Base-by-base conservation (phyloP, 2,888 invertebrate genomes). In the Lissocephala sabroskyi region DNA sequence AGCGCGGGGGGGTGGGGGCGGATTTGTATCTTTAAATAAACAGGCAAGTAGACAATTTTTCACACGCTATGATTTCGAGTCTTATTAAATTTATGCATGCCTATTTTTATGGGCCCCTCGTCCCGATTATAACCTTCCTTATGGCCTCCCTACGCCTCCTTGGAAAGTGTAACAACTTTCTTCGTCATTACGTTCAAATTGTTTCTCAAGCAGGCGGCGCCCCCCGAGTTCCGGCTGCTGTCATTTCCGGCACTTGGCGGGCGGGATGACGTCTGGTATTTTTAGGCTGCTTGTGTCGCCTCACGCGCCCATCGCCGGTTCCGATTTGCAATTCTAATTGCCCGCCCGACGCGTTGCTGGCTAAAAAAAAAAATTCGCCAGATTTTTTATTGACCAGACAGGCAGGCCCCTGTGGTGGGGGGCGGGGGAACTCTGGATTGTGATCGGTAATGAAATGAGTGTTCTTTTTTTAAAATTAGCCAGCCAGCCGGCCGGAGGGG, bases 101-200 rank as follows among this genome's bases (percentile, higher is more conserved):
- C 43, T 56, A 73, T 76, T 47, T 75, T 52, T 56, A 44, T 35
- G 47, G 52, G 43, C 49, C 54, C 60, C n/a, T n/a, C n/a, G n/a
- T 51, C 73, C 46, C 52, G 70, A 75, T 61, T 67, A 71, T 57
- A 61, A 52, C 57, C 66, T 29, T n/a, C n/a, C n/a, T n/a, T n/a
- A n/a, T n/a, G n/a, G n/a, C n/a, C n/a, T n/a, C n/a, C n/a, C n/a
- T n/a, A n/a, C n/a, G n/a, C n/a, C n/a, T n/a, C n/a, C n/a, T n/a
- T n/a, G n/a, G n/a, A n/a, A n/a, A n/a, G n/a, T n/a, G 77, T 76
- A 76, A 75, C 71, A 75, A 67, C 79, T 71, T 71, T 71, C 71
- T 71, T 71, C 76, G 52, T 78, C 71, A 71, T 71, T 78, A 76
- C 73, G 54, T 56, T 59, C 68, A 76, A 78, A 71, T 71, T 78